Evolutionary conservation across 2,113 vertebrate genomes (phyloP).

Genomic region (Cygnus atratus): DNA sequence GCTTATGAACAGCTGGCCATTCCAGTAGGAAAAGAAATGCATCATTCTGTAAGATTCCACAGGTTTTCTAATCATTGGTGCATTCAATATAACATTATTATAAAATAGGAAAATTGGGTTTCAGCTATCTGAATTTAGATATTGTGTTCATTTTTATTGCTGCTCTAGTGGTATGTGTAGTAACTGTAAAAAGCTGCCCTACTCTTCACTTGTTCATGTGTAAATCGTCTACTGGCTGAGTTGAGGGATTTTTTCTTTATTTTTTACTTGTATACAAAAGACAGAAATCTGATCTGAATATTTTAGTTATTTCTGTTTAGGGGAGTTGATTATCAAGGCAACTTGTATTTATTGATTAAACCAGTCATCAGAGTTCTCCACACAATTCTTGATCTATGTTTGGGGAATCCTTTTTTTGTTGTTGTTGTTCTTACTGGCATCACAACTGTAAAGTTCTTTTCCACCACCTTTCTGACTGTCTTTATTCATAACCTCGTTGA

Average conservation of each 20-base stretch:
- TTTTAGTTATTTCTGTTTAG: background rate
- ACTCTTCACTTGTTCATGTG: background rate
- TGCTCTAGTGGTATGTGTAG: background rate
- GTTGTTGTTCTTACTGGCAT: background rate
- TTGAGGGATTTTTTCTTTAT: background rate
- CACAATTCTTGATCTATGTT: background rate
- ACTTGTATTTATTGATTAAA: background rate
- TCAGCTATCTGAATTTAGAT: background rate
- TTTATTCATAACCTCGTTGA: background rate
- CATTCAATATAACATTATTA: background rate
- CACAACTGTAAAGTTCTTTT: background rate
- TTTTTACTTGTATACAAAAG: background rate
- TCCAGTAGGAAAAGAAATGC: background rate
- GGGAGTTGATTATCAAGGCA: background rate
- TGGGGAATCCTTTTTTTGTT: background rate
- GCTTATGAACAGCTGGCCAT: background rate
- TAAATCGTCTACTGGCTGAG: background rate
- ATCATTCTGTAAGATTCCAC: background rate
- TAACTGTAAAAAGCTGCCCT: background rate
- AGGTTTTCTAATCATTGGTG: background rate
- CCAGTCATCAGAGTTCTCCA: background rate
- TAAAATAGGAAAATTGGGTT: background rate
- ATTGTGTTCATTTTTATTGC: background rate
- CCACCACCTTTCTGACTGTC: background rate
- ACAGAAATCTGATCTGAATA: background rate